These are phyloP conservation scores for Crepidodera aurea DNA, from an alignment of 2,888 invertebrate genomes.

Conservation along the genomic window DNA sequence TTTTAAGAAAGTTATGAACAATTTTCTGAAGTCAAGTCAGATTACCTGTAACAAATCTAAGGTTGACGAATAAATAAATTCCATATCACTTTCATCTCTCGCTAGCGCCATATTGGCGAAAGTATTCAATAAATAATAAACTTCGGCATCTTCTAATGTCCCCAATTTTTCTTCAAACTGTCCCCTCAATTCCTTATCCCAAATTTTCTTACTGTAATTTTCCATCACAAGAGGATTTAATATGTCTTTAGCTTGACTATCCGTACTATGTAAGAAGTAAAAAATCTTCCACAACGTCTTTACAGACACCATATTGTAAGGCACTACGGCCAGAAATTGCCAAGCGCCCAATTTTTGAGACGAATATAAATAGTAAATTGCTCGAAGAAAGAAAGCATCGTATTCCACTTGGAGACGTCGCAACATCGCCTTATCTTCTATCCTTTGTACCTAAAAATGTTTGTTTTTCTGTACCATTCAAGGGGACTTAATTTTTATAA, in stretches of 20 bases:
- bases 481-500: background rate
- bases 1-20: no score
- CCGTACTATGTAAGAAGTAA: conserved; percentile 68
- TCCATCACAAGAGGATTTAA: conserved; percentile 48
- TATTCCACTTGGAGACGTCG: conserved; percentile 74
- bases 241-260: conserved; percentile 58
- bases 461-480: background rate
- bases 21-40: no score
- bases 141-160: conserved; percentile 74
- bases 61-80: conserved; percentile 72
- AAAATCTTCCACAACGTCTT: conserved; percentile 72
- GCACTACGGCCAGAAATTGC: conserved; percentile 82
- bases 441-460: conserved; percentile 49
- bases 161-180: conserved; percentile 72
- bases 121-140: conserved; percentile 79
- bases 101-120: conserved; percentile 82
- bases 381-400: conserved; percentile 75
- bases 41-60: conserved; percentile 76
- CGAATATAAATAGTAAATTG: conserved; percentile 74
- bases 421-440: conserved; percentile 63
- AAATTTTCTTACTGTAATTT: conserved; percentile 64
- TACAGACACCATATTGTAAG: conserved; percentile 69
- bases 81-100: conserved; percentile 67
- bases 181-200: conserved; percentile 62
- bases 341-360: conserved; percentile 78